Percentiles rank a stretch among this genome's conserved stretches.
Evolutionary conservation across 2,113 vertebrate species (phyloP).

Genomic region (Myotis brandtii): DNA sequence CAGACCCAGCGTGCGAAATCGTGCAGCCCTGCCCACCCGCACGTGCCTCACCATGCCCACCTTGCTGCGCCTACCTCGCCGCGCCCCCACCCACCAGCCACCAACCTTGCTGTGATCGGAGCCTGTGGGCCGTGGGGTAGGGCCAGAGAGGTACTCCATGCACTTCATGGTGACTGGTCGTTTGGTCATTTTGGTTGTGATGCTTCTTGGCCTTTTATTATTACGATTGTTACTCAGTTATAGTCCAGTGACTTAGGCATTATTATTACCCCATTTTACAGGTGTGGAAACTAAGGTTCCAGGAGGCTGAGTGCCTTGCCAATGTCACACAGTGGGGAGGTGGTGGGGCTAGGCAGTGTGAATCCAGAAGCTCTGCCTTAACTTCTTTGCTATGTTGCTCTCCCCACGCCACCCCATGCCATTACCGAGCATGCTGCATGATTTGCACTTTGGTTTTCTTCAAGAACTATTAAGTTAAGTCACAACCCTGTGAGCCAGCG

Average conservation of each 20-base stretch:
- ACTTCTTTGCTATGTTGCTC: not conserved
- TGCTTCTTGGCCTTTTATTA: too few species aligned
- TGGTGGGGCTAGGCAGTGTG: not conserved
- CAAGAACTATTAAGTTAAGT: not conserved
- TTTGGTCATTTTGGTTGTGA: too few species aligned
- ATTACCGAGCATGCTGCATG: not conserved
- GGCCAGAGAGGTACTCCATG: too few species aligned
- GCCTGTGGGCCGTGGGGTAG: too few species aligned
- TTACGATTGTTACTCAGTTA: not conserved
- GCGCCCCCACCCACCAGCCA: too few species aligned
- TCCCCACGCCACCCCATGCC: too few species aligned
- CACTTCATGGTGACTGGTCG: too few species aligned
- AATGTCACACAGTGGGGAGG: not conserved
- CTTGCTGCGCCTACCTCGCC: too few species aligned
- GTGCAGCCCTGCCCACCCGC: too few species aligned
- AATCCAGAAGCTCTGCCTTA: not conserved
- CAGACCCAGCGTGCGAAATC: too few species aligned
- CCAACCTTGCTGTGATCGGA: too few species aligned
- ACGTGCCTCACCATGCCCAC: too few species aligned
- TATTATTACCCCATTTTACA: not conserved
- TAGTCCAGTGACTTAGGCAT: not conserved
- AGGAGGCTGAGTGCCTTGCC: not conserved
- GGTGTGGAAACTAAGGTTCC: not conserved
- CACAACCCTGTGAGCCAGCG: not conserved
- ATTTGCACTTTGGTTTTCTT: not conserved